These are phyloP conservation scores for Poeciliopsis paucimaculata DNA, from an alignment of 2,797 vertebrate species.

Conservation along the genomic window DNA sequence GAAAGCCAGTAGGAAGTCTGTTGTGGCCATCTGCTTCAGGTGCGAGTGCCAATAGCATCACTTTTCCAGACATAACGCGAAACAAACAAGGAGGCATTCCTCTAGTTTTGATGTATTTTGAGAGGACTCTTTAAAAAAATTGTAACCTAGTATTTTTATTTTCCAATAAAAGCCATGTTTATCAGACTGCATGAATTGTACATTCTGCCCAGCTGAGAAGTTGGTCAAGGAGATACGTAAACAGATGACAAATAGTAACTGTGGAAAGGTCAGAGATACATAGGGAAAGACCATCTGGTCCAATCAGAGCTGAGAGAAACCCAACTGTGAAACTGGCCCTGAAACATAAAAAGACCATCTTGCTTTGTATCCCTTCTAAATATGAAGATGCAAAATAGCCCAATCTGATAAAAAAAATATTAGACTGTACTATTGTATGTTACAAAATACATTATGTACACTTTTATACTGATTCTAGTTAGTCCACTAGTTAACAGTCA, in stretches of 20 bases:
- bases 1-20: slow-evolving; percentile 2
- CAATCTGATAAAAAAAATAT: neutral
- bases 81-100: slow-evolving; percentile 1
- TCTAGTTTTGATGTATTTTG: slow-evolving; percentile 1
- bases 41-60: slow-evolving; percentile 15
- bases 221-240: slow-evolving; percentile 52
- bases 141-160: neutral
- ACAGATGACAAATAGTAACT: slow-evolving; percentile 62
- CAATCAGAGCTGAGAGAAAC: slow-evolving; percentile 63
- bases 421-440: neutral
- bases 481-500: neutral
- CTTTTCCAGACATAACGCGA: neutral
- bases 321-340: slow-evolving; percentile 68
- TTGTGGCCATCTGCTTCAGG: slow-evolving; percentile 35
- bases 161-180: slow-evolving; percentile 15
- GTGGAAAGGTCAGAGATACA: slow-evolving; percentile 67
- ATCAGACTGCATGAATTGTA: slow-evolving; percentile 22
- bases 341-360: slow-evolving; percentile 60
- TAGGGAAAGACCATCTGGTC: slow-evolving; percentile 70
- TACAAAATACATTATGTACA: neutral
- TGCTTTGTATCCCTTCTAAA: slow-evolving; percentile 49
- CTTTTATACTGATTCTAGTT: neutral
- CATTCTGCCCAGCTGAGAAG: slow-evolving; percentile 60
- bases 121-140: slow-evolving; percentile 9
- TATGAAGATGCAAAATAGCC: slow-evolving; percentile 17